Conservation (phyloP, 2,797 vertebrate genomes). For the Balearica regulorum region DNA sequence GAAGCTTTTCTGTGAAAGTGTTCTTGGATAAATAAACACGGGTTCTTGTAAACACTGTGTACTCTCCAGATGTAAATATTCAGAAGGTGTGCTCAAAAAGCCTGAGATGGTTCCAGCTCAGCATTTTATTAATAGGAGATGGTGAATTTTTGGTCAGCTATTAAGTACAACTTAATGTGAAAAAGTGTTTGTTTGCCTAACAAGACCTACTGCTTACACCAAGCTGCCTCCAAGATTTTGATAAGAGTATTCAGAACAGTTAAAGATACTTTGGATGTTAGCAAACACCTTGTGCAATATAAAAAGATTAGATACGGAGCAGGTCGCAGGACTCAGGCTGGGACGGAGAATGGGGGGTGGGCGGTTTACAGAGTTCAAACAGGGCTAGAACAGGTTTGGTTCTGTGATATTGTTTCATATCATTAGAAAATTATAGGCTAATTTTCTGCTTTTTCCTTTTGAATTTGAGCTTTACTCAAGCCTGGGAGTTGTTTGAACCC, state of each 20-base stretch:
- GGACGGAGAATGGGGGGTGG: rapidly evolving
- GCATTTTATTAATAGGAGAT: slow-evolving; percentile 46
- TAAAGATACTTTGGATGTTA: slow-evolving; percentile 60
- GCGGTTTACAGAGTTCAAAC: neutral
- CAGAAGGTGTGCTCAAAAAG: slow-evolving; percentile 56
- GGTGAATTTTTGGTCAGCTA: slow-evolving; percentile 40
- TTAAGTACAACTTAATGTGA: slow-evolving; percentile 16
- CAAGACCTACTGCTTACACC: slow-evolving; percentile 60
- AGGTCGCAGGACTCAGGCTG: neutral
- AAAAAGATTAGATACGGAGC: slow-evolving; percentile 26
- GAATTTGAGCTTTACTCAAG: neutral
- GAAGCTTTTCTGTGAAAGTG: slow-evolving; percentile 49
- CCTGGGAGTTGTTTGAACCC: neutral
- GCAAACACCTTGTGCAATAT: slow-evolving; percentile 69
- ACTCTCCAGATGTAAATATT: slow-evolving; percentile 56
- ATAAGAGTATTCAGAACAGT: slow-evolving; percentile 65
- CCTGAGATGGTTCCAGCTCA: slow-evolving; percentile 35
- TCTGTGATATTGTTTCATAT: neutral
- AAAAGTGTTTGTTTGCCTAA: slow-evolving; percentile 52
- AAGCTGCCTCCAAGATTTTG: slow-evolving; percentile 55
- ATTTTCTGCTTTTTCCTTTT: neutral
- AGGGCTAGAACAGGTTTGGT: neutral
- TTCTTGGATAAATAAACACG: slow-evolving; percentile 54
- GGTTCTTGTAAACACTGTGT: slow-evolving; percentile 60
- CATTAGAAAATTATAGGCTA: neutral